phyloP scores from a whole-genome alignment of 2,888 invertebrate genomes.

The Agonum fuliginosum region DNA sequence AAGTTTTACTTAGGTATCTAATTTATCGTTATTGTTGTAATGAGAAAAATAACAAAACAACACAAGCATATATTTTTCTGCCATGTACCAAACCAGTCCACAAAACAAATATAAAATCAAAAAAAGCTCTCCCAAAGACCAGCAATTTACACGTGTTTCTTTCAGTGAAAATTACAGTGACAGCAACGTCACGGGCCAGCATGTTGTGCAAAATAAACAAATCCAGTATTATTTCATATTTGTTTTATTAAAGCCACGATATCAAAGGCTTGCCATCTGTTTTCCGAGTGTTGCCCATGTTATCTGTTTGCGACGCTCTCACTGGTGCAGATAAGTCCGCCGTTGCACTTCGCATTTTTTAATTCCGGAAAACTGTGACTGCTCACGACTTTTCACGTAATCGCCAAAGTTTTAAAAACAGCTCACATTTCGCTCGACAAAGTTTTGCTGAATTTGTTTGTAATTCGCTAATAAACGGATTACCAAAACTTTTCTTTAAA shows the following conservation, averaged over 20 bases:
- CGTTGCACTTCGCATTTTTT: conserved; percentile 12
- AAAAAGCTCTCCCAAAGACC: too few species aligned
- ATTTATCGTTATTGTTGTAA: too few species aligned
- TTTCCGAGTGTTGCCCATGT: background rate
- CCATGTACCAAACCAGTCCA: too few species aligned
- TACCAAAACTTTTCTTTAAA: conserved; percentile 10
- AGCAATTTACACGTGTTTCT: too few species aligned
- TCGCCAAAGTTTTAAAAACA: background rate
- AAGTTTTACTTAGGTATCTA: too few species aligned
- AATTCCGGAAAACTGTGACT: conserved; percentile 28
- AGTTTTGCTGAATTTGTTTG: background rate
- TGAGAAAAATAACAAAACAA: too few species aligned
- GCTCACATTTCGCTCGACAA: background rate
- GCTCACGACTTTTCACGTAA: conserved; percentile 21
- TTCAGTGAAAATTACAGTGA: background rate
- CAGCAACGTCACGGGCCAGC: background rate
- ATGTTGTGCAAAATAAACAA: conserved; percentile 17
- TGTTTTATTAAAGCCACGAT: conserved; percentile 9
- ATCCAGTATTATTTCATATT: conserved; percentile 25
- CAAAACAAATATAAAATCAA: too few species aligned
- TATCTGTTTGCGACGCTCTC: background rate
- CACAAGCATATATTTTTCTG: too few species aligned
- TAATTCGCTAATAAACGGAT: conserved; percentile 23
- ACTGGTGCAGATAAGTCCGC: background rate
- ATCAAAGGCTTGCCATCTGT: conserved; percentile 16